A percentile compares a stretch with the other conserved stretches of the same genome.
Evolutionary conservation across 2,797 vertebrate species (phyloP).

Genomic region (Sardinella longiceps): DNA sequence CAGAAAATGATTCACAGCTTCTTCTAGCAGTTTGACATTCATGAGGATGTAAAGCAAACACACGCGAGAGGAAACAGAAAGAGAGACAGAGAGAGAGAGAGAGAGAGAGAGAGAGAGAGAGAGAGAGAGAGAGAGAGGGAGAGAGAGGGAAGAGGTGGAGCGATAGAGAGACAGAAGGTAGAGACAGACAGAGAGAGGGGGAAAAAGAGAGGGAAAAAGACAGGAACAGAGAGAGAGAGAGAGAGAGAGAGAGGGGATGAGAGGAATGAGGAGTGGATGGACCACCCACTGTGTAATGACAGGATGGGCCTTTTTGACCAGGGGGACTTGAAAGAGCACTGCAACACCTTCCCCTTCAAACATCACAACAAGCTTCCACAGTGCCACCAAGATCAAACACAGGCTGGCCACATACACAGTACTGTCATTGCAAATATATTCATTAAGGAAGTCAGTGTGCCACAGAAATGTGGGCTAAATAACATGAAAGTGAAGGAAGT

Average conservation of each 20-base stretch:
- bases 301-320: background rate
- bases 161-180: background rate
- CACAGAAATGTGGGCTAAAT: background rate
- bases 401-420: background rate
- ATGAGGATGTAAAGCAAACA: background rate
- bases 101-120: background rate
- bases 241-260: background rate
- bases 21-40: background rate
- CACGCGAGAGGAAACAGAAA: background rate
- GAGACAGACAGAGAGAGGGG: background rate
- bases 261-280: conserved; percentile 2
- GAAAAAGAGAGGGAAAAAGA: background rate
- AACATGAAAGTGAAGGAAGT: no score
- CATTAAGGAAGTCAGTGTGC: background rate
- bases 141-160: background rate
- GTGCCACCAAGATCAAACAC: background rate
- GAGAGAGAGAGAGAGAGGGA: background rate
- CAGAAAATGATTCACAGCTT: background rate
- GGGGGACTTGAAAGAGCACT: conserved; percentile 12
- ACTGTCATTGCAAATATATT: background rate
- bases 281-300: conserved; percentile 16
- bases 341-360: conserved; percentile 13
- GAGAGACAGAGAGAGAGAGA: background rate
- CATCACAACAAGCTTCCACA: background rate
- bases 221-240: background rate